phyloP scores from a whole-genome alignment of 2,113 vertebrate species.

The Danionella cerebrum region DNA sequence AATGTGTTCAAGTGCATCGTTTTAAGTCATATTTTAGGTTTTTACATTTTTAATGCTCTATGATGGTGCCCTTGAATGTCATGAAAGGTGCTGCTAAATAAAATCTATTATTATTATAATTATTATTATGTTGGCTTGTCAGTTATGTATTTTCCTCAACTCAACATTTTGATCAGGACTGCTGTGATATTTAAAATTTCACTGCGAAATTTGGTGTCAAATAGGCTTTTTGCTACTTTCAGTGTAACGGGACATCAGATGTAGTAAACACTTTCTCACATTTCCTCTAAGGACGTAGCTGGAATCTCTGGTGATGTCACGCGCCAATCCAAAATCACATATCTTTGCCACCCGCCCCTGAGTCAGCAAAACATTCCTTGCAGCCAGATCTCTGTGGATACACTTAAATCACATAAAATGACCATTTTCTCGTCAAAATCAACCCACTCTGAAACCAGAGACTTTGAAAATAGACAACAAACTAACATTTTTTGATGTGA shows the following conservation, averaged over 20 bases:
- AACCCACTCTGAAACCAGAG: not conserved
- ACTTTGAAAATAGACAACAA: not conserved
- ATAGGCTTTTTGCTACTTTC: no score
- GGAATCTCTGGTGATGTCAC: slow-evolving; percentile 94
- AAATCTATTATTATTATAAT: no score
- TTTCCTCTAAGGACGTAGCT: slow-evolving; percentile 97
- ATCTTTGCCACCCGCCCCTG: slow-evolving; percentile 95
- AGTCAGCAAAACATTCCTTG: slow-evolving; percentile 93
- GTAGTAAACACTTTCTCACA: slow-evolving; percentile 70
- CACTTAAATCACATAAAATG: slow-evolving; percentile 63
- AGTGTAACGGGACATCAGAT: not conserved
- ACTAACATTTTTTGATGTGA: slow-evolving; percentile 93
- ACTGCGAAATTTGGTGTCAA: no score
- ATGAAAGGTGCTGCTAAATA: no score
- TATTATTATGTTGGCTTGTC: no score
- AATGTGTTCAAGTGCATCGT: no score
- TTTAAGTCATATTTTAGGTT: no score
- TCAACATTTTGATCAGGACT: no score
- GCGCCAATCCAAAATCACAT: slow-evolving; percentile 93
- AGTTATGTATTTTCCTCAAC: no score
- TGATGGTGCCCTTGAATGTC: no score
- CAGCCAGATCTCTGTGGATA: slow-evolving; percentile 93
- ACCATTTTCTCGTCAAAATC: slow-evolving; percentile 26
- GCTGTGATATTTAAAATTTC: no score
- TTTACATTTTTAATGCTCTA: no score